Percentiles rank a stretch among this genome's conserved stretches.
Conservation (phyloP, 2,888 invertebrate genomes). For the Cyclophora albipunctata region DNA sequence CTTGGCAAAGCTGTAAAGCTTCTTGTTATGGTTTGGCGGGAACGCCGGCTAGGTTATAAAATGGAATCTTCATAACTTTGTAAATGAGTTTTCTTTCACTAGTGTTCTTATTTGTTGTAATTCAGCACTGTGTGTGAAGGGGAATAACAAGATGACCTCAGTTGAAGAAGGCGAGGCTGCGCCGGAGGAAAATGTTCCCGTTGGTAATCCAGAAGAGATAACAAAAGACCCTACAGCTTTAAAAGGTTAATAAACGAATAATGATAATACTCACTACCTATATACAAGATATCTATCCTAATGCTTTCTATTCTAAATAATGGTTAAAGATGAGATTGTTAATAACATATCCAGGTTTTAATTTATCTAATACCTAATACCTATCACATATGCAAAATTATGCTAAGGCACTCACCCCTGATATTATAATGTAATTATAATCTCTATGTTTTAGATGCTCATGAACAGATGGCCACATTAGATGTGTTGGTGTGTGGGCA, state of each 20-base stretch:
- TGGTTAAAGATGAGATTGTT: no score
- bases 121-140: neutral
- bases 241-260: slow-evolving; percentile 62
- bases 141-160: slow-evolving; percentile 43
- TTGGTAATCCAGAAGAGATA: slow-evolving; percentile 76
- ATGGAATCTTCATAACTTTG: slow-evolving; percentile 19
- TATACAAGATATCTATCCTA: no score
- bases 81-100: no score
- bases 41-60: slow-evolving; percentile 23
- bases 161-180: slow-evolving; percentile 55
- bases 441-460: slow-evolving; percentile 73
- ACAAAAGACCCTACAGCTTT: slow-evolving; percentile 78
- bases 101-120: neutral
- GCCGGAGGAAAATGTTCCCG: slow-evolving; percentile 44
- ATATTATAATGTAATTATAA: no score
- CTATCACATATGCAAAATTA: no score
- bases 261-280: no score
- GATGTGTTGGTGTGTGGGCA: slow-evolving; percentile 90
- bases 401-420: no score
- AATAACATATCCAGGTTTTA: no score
- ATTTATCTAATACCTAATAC: no score
- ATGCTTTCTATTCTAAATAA: no score
- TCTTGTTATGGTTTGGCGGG: slow-evolving; percentile 36
- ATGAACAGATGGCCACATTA: slow-evolving; percentile 83
- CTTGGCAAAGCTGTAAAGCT: no score